These are phyloP conservation scores for Trachelus troglodyta DNA, from an alignment of 2,888 invertebrate genomes.

Conservation along the genomic window DNA sequence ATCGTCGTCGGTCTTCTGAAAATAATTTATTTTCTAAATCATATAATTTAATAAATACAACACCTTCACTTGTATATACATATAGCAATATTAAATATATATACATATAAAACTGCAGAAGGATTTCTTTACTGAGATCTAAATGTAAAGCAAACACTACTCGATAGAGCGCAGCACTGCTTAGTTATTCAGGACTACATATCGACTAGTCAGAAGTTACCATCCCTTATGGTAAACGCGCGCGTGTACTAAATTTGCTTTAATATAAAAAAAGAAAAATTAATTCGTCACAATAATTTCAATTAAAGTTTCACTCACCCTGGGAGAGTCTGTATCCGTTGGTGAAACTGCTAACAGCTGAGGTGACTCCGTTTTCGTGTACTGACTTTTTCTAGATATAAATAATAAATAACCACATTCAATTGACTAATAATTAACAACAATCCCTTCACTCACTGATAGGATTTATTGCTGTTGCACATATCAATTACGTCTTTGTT, in stretches of 20 bases:
- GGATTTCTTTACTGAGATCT: neutral
- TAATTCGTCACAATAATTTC: neutral
- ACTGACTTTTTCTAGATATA: constrained; percentile 33
- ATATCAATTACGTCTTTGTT: constrained; percentile 40
- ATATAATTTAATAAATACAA: neutral
- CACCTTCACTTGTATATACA: too few relatives aligned
- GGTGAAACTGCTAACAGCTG: constrained; percentile 25
- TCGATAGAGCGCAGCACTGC: neutral
- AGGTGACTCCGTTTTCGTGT: constrained; percentile 37
- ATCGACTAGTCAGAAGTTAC: neutral
- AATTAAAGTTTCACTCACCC: constrained; percentile 27
- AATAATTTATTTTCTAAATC: too few relatives aligned
- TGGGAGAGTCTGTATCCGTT: constrained; percentile 33
- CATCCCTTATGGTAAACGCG: neutral
- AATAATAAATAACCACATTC: neutral
- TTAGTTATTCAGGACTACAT: neutral
- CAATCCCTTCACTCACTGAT: constrained; percentile 27
- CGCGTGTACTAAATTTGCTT: neutral
- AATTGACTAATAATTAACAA: neutral
- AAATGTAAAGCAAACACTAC: neutral
- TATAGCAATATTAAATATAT: neutral
- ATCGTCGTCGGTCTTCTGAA: neutral
- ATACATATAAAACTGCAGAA: neutral
- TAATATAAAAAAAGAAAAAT: neutral
- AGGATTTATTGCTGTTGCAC: constrained; percentile 30